Evolutionary conservation across 2,113 vertebrate genomes (phyloP).

Genomic region (Okapia johnstoni): DNA sequence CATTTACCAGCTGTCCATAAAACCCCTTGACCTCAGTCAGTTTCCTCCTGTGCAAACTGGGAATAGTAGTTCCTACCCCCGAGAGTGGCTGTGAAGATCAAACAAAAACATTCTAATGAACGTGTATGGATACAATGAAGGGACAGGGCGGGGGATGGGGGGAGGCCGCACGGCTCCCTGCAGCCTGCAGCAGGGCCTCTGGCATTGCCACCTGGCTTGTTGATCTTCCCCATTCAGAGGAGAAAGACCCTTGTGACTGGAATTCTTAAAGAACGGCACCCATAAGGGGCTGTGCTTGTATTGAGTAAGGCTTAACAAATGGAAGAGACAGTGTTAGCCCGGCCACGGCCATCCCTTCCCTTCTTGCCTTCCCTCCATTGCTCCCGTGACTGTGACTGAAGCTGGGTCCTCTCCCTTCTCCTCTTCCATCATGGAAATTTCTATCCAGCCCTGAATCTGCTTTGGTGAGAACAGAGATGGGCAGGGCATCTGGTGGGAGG

Average conservation of each 20-base stretch:
- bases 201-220: background rate
- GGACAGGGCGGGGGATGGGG: rapidly evolving
- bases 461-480: background rate
- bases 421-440: background rate
- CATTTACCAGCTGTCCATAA: background rate
- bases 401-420: background rate
- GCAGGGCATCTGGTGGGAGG: background rate
- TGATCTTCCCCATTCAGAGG: background rate
- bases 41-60: background rate
- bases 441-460: background rate
- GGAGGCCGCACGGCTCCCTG: rapidly evolving
- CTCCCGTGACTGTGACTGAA: background rate
- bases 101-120: background rate
- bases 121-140: background rate
- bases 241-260: background rate
- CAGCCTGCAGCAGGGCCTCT: background rate
- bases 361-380: rapidly evolving
- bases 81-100: background rate
- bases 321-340: background rate
- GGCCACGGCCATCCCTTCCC: background rate
- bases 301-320: background rate
- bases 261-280: background rate
- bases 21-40: background rate
- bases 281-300: background rate
- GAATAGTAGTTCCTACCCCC: background rate